Base-by-base conservation (phyloP, 2,797 vertebrate species). In the Enoplosus armatus region DNA sequence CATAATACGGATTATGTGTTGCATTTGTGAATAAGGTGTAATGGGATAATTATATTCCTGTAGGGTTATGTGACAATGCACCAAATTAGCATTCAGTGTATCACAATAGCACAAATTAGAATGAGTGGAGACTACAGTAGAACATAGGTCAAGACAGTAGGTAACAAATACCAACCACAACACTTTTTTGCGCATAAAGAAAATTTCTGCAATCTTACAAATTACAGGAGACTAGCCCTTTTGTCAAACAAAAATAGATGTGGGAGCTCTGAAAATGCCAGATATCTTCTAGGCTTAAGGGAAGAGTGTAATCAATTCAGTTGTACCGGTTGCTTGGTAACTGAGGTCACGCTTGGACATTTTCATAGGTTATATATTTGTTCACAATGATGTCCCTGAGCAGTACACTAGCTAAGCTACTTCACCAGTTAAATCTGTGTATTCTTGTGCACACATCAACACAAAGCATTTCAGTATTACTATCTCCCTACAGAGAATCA, bases 251-350 rank as follows among this genome's bases (percentile, higher is more conserved):
- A 56, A 70, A 79, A 84, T 71, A 78, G 74, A 83, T 24, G 56
- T 77, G 64, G 68, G 58, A 54, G 77, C 37, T 69, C 47, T 73
- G 76, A 78, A 84, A 90, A 90, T 64, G 56, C 72, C 72, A 81
- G 58, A 63, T 87, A 66, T 89, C 68, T 73, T 82, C 50, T 33
- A 72, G 75, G 80, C 82, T 87, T 75, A 75, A 82, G 72, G 82
- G 64, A 81, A 81, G 69, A 83, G 64, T 76, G 80, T 77, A 88
- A 91, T 89, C 85, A 86, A 82, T 90, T 87, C 82, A 86, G 64
- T 79, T 88, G 71, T 75, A 62, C 64, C 8, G 72, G 91, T 94
- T 91, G 89, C 92, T 81, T 90, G 82, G 93, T 87, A 92, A 94
- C 92, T 80, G 85, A 86, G 85, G 89, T 90, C 89, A 89, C 56